phyloP scores from a whole-genome alignment of 92 coral and sea anemone genomes.

The Umimayanthus kanabou region DNA sequence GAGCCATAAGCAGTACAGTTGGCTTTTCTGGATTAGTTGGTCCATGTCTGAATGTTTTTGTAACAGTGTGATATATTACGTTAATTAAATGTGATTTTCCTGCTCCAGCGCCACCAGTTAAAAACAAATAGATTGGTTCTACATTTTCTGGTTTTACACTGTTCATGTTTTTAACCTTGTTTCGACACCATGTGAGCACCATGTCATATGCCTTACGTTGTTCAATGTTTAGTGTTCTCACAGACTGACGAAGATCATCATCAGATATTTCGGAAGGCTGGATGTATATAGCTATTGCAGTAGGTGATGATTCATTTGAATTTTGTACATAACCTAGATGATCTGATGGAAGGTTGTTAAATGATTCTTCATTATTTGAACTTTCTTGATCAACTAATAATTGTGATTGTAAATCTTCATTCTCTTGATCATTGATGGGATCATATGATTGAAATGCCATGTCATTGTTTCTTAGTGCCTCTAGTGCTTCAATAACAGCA shows the following conservation, averaged over 20 bases:
- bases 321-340: constrained; percentile 40
- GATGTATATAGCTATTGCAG: constrained; percentile 47
- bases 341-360: constrained; percentile 45
- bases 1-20: constrained; percentile 65
- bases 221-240: constrained; percentile 46
- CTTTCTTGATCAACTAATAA: not conserved
- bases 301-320: not conserved
- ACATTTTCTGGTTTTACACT: constrained; percentile 50
- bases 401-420: constrained; percentile 47
- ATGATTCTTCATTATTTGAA: constrained; percentile 41
- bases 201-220: constrained; percentile 58
- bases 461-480: constrained; percentile 46
- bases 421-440: constrained; percentile 57
- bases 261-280: constrained; percentile 60
- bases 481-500: constrained; percentile 50
- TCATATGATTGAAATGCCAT: constrained; percentile 54
- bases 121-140: constrained; percentile 59
- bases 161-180: constrained; percentile 61
- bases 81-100: constrained; percentile 71
- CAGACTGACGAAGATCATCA: constrained; percentile 50
- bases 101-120: constrained; percentile 77
- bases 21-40: constrained; percentile 62
- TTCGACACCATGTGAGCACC: constrained; percentile 56
- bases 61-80: constrained; percentile 58
- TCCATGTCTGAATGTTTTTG: constrained; percentile 65